phyloP scores from a whole-genome alignment of 2,113 vertebrate species.

The Cyrtonyx montezumae region DNA sequence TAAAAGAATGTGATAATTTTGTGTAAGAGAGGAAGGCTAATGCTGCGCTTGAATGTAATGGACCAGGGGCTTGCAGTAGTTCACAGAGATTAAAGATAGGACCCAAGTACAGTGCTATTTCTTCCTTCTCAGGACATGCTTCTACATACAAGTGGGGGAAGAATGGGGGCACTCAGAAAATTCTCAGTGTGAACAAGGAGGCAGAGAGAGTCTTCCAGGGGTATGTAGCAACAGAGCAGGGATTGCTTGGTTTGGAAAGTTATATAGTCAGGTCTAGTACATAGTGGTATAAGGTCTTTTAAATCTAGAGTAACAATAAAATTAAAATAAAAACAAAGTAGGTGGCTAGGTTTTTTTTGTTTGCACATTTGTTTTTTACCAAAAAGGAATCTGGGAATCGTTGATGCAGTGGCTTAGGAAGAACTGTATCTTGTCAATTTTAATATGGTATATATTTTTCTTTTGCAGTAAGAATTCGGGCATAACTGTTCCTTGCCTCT shows the following conservation, averaged over 20 bases:
- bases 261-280: neutral
- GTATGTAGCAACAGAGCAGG: neutral
- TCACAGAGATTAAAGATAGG: neutral
- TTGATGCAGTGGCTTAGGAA: neutral
- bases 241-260: neutral
- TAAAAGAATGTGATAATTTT: neutral
- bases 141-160: neutral
- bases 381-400: neutral
- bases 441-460: slow-evolving; percentile 23
- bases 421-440: neutral
- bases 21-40: neutral
- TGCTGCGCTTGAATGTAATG: neutral
- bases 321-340: neutral
- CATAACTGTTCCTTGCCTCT: neutral
- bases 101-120: neutral
- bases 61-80: neutral
- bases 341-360: neutral
- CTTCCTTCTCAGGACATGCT: neutral
- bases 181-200: neutral
- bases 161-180: neutral
- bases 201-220: neutral
- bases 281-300: neutral
- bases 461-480: neutral
- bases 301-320: neutral
- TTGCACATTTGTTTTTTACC: neutral